Evolutionary conservation across 2,113 vertebrate genomes (phyloP), one percentile per base, ranked within the genome.

Genomic region (Gallinago undulata): DNA sequence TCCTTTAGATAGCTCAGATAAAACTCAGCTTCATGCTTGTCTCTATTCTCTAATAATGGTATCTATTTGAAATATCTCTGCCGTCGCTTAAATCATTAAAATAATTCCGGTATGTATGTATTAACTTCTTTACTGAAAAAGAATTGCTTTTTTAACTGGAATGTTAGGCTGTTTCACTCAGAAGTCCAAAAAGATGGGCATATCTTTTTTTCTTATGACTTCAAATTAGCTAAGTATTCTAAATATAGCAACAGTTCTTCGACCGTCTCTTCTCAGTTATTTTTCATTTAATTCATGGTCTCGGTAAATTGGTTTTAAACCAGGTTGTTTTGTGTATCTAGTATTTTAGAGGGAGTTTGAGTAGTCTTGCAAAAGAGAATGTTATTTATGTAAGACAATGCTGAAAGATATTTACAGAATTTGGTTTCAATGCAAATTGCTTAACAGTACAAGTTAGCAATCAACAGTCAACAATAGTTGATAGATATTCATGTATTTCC

Each of bases 191-290:
- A 87, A 94, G 11, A 55, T 68, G n/a, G 28, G 14, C 16, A 30
- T 43, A 3, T 85, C 18, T 76, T 30, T 75, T 75, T 39, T 24
- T 27, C 39, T 45, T 78, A 63, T 90, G 56, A 33, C 43, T 87
- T 68, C 59, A 59, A 55, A 72, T 91, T 87, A 66, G 59, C 64
- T 56, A 63, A 45, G 56, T 75, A 1, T 84, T 66, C 81, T 85
- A 84, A 90, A 89, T 84, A 81, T 60, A 89, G 89, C 76, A 89
- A 51, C 86, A 84, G 79, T 92, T 95, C 64, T 77, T 81, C 35
- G 74, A 2, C 37, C 4, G 0, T 53, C 63, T 53, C 37, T 89
- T 89, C 50, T 70, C 41, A 63, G 60, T 87, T 24, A 23, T 79
- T 83, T 85, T 79, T 91, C 45, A 17, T 83, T 27, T 28, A 77